These are phyloP conservation scores for Pseudotriccus pelzelni DNA, from an alignment of 2,797 vertebrate species.

Conservation along the genomic window DNA sequence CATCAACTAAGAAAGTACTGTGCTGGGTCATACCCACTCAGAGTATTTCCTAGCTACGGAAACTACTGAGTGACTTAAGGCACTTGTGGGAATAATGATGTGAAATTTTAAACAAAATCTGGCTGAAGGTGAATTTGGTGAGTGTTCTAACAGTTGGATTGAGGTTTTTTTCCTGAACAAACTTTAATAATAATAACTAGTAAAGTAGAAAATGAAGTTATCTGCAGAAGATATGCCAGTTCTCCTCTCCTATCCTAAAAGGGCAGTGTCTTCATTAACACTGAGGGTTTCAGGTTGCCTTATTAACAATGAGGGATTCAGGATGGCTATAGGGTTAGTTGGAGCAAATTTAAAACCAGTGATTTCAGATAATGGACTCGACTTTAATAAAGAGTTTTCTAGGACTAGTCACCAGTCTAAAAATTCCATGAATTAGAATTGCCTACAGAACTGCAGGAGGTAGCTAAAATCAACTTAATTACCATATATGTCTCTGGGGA, in stretches of 20 bases:
- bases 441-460: neutral
- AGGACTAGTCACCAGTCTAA: neutral
- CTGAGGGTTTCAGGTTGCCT: neutral
- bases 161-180: neutral
- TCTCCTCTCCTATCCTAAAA: neutral
- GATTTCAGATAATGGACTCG: neutral
- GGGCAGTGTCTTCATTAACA: neutral
- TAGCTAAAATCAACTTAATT: neutral
- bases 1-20: neutral
- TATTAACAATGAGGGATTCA: neutral
- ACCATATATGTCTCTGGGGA: neutral
- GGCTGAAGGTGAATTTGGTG: neutral
- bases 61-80: neutral
- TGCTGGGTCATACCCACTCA: neutral
- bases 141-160: neutral
- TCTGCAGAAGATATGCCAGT: neutral
- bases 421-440: neutral
- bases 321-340: neutral
- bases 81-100: neutral
- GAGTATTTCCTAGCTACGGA: neutral
- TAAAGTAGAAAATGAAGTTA: neutral
- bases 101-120: neutral
- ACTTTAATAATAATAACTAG: neutral
- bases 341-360: neutral
- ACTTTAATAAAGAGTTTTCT: neutral